A percentile compares a stretch with the other conserved stretches of the same genome.
Evolutionary conservation across 2,797 vertebrate genomes (phyloP).

Genomic region (Arctocebus calabarensis): DNA sequence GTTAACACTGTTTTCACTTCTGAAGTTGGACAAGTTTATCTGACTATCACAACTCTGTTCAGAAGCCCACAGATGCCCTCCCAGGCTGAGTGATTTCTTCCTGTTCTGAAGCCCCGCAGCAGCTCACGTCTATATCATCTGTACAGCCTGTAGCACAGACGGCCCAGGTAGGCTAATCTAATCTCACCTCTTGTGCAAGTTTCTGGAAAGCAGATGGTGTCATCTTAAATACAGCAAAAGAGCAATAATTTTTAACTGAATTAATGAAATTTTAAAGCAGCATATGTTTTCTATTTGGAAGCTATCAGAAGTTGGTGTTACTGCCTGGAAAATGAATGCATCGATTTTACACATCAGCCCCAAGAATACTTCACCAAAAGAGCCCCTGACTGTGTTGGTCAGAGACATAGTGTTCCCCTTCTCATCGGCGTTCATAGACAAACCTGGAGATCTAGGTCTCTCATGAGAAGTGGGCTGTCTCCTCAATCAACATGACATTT

Average conservation of each 20-base stretch:
- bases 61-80: constrained; percentile 25
- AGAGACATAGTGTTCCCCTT: background rate
- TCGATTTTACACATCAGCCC: constrained; percentile 29
- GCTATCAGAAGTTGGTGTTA: background rate
- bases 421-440: background rate
- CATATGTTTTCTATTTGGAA: constrained; percentile 60
- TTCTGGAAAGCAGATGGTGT: constrained; percentile 36
- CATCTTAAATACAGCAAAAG: constrained; percentile 46
- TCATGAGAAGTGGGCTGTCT: background rate
- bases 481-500: constrained; percentile 19
- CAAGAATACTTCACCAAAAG: constrained; percentile 59
- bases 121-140: background rate
- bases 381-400: background rate
- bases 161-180: background rate
- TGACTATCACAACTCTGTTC: constrained; percentile 37
- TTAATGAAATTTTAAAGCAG: constrained; percentile 54
- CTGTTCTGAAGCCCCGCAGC: background rate
- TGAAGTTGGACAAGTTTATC: constrained; percentile 38
- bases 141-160: background rate
- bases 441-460: constrained; percentile 8
- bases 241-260: constrained; percentile 50
- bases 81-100: constrained; percentile 18
- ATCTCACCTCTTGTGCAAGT: background rate
- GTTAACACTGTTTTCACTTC: constrained; percentile 33
- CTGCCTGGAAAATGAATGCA: constrained; percentile 35